Conservation (phyloP, 2,113 vertebrate species). For the Indri indri region DNA sequence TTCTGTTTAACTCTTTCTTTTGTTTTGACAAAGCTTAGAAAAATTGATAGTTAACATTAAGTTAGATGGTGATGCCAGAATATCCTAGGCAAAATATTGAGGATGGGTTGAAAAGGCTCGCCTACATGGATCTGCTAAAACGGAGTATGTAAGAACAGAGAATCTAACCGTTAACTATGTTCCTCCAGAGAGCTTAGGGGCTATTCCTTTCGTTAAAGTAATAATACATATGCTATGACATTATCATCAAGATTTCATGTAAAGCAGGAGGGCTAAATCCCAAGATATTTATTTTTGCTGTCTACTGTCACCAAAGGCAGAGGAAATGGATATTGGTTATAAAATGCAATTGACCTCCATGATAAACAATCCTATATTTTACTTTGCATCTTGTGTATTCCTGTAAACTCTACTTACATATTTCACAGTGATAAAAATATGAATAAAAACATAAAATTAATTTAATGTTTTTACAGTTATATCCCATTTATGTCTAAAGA, state of each 20-base stretch:
- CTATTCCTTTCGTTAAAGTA: background rate
- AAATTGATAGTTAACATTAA: background rate
- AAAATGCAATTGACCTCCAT: background rate
- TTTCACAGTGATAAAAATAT: background rate
- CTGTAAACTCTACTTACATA: background rate
- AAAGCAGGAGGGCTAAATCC: background rate
- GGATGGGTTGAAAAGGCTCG: background rate
- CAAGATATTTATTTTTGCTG: background rate
- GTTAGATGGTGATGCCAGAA: background rate
- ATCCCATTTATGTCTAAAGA: background rate
- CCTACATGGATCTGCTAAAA: background rate
- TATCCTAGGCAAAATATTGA: background rate
- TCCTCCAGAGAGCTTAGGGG: background rate
- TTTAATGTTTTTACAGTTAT: background rate
- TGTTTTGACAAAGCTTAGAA: background rate
- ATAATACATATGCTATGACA: background rate
- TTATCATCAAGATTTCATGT: background rate
- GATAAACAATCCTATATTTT: background rate
- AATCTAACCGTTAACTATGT: background rate
- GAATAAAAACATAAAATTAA: background rate
- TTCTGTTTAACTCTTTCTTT: background rate
- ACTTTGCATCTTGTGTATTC: background rate
- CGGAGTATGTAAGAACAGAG: background rate
- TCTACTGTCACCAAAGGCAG: background rate
- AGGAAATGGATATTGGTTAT: background rate